These are phyloP conservation scores for Microctenopoma lineatum DNA, from an alignment of 2,797 vertebrate genomes.

Conservation along the genomic window DNA sequence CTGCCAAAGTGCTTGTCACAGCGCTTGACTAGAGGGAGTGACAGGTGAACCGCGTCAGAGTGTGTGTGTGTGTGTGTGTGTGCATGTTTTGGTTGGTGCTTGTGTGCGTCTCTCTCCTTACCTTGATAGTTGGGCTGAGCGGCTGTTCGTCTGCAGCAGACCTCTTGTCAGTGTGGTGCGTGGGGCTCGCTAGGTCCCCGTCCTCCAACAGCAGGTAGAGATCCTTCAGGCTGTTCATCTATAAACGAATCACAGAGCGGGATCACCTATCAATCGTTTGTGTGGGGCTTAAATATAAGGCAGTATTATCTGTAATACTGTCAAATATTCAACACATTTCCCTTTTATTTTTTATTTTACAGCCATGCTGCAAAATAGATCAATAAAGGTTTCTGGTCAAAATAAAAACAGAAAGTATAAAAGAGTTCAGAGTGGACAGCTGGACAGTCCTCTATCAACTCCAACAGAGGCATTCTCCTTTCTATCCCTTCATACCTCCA, in stretches of 20 bases:
- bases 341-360: neutral
- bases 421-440: neutral
- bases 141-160: conserved; percentile 83
- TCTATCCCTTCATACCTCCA: conserved; percentile 85
- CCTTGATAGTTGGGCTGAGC: conserved; percentile 82
- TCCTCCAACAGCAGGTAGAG: conserved; percentile 93
- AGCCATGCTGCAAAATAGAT: neutral
- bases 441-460: neutral
- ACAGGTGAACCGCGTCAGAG: neutral
- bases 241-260: conserved; percentile 39
- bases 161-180: conserved; percentile 88
- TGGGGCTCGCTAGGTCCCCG: conserved; percentile 84
- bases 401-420: neutral
- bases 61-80: neutral
- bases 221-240: conserved; percentile 97
- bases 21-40: conserved; percentile 83
- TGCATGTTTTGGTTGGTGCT: too few relatives aligned
- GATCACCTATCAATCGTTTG: conserved; percentile 3
- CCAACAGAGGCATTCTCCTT: neutral
- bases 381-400: neutral
- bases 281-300: neutral
- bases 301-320: neutral
- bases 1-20: conserved; percentile 90
- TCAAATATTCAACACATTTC: neutral
- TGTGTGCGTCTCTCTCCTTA: conserved; percentile 38